Base-by-base conservation (phyloP, 2,888 invertebrate species). In the Temnothorax rugatulus region DNA sequence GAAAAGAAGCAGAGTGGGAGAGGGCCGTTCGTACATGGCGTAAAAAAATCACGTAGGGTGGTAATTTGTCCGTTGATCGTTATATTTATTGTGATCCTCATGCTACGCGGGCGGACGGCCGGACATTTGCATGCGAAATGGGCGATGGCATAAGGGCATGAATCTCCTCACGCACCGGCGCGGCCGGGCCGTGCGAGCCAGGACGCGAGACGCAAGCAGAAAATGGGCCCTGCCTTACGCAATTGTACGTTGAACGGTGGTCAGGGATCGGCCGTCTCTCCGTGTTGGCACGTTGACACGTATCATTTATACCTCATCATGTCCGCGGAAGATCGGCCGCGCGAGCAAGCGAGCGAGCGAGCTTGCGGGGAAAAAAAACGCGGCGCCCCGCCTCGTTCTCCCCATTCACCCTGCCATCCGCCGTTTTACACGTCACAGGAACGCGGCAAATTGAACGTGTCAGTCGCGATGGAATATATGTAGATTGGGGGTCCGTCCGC, bases 41-140 rank as follows among this genome's bases (percentile, higher is more conserved):
- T 18, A 47, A 61, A 21, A 71, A 86, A 81, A 29, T 71, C 47
- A 38, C 83, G 29, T 69, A 82, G 75, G 64, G 75, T 81, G 82
- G 89, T 84, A 90, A 91, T 91, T 91, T 91, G 84, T 86, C 87
- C 41, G 88, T 85, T 89, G 89, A 92, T 93, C 91, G 86, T 92
- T 92, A 91, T 92, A 91, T 92, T 93, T 91, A 92, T 92, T 87
- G 90, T 86, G 87, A 91, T 90, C 87, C 87, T 81, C 82, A 79
- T 83, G 77, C 88, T 89, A 90, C 85, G 76, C 77, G 64, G 71
- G 68, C 73, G 77, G 68, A 83, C 47, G 64, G 57, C 66, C 41
- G 68, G 66, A 88, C 86, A 92, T 92, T 92, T 90, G 88, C 92
- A 92, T 91, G 88, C 84, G 84, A 92, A 92, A 92, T 93, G 90